These are phyloP conservation scores for Eremobia ochroleuca DNA, from an alignment of 2,888 invertebrate genomes.

Conservation along the genomic window DNA sequence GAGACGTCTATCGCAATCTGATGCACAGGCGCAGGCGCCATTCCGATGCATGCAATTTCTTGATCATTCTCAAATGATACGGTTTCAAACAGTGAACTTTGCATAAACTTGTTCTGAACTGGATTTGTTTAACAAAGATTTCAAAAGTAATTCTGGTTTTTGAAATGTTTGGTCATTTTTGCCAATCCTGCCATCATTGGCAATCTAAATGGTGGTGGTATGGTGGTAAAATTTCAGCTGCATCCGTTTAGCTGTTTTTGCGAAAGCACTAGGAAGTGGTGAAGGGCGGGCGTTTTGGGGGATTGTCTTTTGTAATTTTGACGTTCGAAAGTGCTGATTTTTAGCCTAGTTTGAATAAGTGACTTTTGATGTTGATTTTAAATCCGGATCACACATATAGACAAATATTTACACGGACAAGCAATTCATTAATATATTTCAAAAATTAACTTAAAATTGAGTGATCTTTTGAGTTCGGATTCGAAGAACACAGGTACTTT, in stretches of 20 bases:
- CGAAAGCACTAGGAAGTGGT: no score
- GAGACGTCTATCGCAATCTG: conserved; percentile 12
- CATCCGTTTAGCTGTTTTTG: background rate
- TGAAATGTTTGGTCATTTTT: conserved; percentile 21
- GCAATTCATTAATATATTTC: background rate
- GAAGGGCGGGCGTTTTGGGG: no score
- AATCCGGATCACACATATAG: background rate
- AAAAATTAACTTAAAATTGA: background rate
- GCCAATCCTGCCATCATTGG: background rate
- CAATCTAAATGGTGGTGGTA: conserved; percentile 19
- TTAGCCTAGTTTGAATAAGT: no score
- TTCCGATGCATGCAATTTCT: conserved; percentile 45
- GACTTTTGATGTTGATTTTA: no score
- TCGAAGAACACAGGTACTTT: background rate
- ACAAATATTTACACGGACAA: background rate
- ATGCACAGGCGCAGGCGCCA: conserved; percentile 23
- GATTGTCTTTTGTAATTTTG: no score
- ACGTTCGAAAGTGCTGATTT: no score
- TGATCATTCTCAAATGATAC: conserved; percentile 44
- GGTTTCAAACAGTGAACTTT: conserved; percentile 39
- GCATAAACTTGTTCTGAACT: conserved; percentile 42
- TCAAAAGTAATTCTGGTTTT: conserved; percentile 43
- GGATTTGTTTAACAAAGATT: conserved; percentile 33
- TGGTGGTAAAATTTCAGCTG: no score
- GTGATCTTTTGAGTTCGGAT: background rate